Evolutionary conservation across 2,888 invertebrate genomes (phyloP).

Genomic region (Timandra comae): DNA sequence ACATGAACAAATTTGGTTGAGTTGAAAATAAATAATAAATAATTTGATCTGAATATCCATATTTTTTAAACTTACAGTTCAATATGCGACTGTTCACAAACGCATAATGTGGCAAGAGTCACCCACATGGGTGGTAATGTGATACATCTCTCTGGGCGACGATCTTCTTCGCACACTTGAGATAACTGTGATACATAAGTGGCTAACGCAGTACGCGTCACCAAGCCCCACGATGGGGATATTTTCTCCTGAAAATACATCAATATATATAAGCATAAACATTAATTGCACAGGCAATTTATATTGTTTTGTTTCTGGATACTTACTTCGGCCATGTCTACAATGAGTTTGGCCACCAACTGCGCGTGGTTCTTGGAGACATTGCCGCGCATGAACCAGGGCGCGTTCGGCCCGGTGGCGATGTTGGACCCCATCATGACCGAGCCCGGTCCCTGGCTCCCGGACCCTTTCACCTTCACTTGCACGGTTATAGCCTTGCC

Average conservation of each 20-base stretch:
- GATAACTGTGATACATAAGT: conserved; percentile 91
- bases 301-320: neutral
- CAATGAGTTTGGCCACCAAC: conserved; percentile 89
- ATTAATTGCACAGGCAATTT: neutral
- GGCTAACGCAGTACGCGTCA: conserved; percentile 92
- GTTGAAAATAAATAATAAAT: neutral
- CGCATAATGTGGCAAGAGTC: conserved; percentile 93
- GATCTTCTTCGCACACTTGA: conserved; percentile 84
- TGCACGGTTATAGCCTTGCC: conserved; percentile 94
- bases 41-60: no score
- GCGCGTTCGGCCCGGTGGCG: conserved; percentile 38
- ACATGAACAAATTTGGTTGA: neutral
- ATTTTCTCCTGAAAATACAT: conserved; percentile 83
- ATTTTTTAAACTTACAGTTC: conserved; percentile 79
- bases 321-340: conserved; percentile 93
- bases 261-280: neutral
- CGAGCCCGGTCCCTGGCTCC: conserved; percentile 52
- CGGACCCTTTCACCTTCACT: conserved; percentile 80
- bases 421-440: conserved; percentile 76
- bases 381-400: conserved; percentile 93
- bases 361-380: conserved; percentile 91
- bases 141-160: conserved; percentile 86
- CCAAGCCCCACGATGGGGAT: conserved; percentile 89
- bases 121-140: conserved; percentile 93
- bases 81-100: conserved; percentile 93